Percentiles rank a stretch among this genome's conserved stretches.
Evolutionary conservation across 2,797 vertebrate species (phyloP).

Genomic region (Coregonus sp.): DNA sequence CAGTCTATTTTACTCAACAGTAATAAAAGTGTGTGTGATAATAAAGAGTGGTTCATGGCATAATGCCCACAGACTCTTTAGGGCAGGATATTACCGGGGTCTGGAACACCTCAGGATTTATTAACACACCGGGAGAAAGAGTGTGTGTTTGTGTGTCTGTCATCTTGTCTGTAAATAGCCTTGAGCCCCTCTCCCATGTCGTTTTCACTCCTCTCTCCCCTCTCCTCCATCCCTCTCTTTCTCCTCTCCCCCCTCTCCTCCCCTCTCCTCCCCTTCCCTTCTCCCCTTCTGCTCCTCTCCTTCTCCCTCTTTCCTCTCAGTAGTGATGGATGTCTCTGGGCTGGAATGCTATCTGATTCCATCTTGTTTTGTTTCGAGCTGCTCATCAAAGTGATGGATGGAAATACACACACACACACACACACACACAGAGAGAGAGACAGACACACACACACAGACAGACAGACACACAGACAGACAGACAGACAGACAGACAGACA

Average conservation of each 20-base stretch:
- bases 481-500: too few relatives aligned
- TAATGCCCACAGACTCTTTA: conserved; percentile 60
- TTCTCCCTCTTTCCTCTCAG: neutral
- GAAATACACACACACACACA: conserved; percentile 9
- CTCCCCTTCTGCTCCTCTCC: conserved; percentile 18
- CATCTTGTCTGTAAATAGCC: neutral
- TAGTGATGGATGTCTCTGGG: conserved; percentile 32
- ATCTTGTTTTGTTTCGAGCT: conserved; percentile 52
- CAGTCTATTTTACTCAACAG: conserved; percentile 55
- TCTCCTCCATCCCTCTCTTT: too few relatives aligned
- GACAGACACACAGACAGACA: too few relatives aligned
- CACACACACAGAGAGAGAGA: too few relatives aligned
- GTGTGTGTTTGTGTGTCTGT: conserved; percentile 32
- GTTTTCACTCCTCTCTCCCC: neutral
- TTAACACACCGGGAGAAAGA: conserved; percentile 44
- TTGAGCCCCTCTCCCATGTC: neutral
- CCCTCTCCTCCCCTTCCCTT: neutral
- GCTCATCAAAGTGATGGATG: conserved; percentile 52
- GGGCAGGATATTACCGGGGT: conserved; percentile 68
- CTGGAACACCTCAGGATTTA: conserved; percentile 68
- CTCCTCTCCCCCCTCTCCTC: neutral
- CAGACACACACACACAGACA: neutral
- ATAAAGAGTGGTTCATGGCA: conserved; percentile 52
- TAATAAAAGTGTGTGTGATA: conserved; percentile 60
- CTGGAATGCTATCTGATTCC: conserved; percentile 43